phyloP scores from a whole-genome alignment of 1,140 invertebrate genomes.

The Atta cephalotes region DNA sequence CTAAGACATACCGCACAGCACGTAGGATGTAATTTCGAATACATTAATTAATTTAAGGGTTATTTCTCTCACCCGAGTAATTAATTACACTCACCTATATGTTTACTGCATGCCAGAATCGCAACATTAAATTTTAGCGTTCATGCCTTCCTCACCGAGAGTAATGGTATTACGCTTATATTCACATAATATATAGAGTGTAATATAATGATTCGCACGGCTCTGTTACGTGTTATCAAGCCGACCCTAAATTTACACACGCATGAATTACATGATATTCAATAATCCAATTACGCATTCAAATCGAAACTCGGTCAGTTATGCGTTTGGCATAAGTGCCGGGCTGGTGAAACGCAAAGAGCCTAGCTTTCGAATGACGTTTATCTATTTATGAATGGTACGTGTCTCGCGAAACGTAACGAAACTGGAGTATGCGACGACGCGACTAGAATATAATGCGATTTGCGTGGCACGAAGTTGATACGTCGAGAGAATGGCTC shows the following conservation, averaged over 20 bases:
- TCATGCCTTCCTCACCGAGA: not conserved
- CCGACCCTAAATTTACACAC: conserved; percentile 27
- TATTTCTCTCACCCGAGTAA: conserved; percentile 34
- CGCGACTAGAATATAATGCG: not conserved
- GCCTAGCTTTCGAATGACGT: not conserved
- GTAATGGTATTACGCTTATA: conserved; percentile 19
- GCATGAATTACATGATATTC: conserved; percentile 16
- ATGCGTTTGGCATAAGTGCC: conserved; percentile 9
- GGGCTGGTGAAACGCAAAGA: not conserved
- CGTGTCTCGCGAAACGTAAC: not conserved
- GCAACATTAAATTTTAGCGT: conserved; percentile 27
- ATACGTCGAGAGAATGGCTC: not conserved
- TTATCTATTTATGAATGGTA: not conserved
- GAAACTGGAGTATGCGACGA: not conserved
- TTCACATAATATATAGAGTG: not conserved
- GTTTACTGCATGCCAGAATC: not conserved
- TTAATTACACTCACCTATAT: not conserved
- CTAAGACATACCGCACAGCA: not conserved
- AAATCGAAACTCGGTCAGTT: conserved; percentile 29
- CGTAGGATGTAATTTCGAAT: conserved; percentile 26
- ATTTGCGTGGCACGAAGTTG: conserved; percentile 8
- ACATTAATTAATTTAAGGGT: conserved; percentile 51
- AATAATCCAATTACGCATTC: conserved; percentile 42
- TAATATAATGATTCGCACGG: conserved; percentile 41
- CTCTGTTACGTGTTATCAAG: conserved; percentile 22